phyloP scores from a whole-genome alignment of 1,140 invertebrate genomes.

The Atta colombica region DNA sequence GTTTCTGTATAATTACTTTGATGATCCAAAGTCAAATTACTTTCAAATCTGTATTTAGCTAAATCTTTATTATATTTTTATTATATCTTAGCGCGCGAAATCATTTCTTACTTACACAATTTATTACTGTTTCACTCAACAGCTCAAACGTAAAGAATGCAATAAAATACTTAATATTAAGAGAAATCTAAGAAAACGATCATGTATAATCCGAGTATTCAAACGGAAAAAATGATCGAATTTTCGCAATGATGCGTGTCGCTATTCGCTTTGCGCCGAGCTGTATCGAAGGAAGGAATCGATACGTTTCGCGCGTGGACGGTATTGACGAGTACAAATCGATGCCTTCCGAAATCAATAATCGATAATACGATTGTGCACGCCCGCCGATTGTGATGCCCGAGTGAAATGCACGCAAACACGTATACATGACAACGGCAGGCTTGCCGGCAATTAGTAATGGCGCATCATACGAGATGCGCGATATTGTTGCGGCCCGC shows the following conservation, averaged over 20 bases:
- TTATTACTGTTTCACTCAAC: background rate
- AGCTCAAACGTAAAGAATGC: background rate
- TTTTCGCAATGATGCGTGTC: background rate
- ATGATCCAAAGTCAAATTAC: too few species aligned
- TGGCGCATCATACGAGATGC: constrained; percentile 53
- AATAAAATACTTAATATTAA: background rate
- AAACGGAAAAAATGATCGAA: background rate
- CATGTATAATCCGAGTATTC: background rate
- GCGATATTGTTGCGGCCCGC: constrained; percentile 53
- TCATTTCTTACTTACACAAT: background rate
- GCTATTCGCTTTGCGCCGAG: background rate
- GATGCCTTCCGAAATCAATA: constrained; percentile 70
- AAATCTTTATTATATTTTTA: too few species aligned
- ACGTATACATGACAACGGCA: constrained; percentile 58
- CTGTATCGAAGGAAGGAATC: background rate
- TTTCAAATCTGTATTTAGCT: too few species aligned
- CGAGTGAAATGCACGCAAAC: constrained; percentile 48
- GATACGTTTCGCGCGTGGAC: constrained; percentile 25
- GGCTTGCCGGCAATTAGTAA: constrained; percentile 69
- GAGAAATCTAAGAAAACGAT: background rate
- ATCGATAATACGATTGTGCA: constrained; percentile 68
- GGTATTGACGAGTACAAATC: constrained; percentile 45
- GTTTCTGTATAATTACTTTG: too few species aligned
- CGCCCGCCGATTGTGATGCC: constrained; percentile 43
- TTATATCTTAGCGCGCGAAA: too few species aligned